These are phyloP conservation scores for Dinomys branickii DNA, from an alignment of 2,113 vertebrate species.

Conservation along the genomic window DNA sequence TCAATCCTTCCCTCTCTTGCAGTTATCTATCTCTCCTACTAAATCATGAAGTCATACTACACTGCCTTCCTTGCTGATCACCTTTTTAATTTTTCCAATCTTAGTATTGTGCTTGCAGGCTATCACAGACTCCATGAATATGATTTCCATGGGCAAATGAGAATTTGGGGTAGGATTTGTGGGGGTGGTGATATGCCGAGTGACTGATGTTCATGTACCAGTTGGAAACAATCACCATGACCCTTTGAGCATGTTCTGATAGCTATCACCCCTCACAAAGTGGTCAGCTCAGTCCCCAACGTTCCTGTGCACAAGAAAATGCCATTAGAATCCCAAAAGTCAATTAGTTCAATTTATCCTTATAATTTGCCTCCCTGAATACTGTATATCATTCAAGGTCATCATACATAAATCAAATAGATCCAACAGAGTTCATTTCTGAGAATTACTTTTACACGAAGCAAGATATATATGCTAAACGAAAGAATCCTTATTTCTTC, in stretches of 20 bases:
- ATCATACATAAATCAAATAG: background rate
- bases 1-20: background rate
- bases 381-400: background rate
- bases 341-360: background rate
- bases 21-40: background rate
- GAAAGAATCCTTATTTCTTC: background rate
- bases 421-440: background rate
- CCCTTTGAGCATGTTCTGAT: background rate
- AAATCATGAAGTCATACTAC: background rate
- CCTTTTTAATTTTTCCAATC: background rate
- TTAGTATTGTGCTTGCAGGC: background rate
- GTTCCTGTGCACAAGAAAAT: background rate
- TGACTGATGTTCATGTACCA: background rate
- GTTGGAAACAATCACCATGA: rapidly evolving
- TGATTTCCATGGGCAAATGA: background rate
- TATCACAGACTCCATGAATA: background rate
- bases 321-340: background rate
- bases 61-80: background rate
- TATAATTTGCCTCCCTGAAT: background rate
- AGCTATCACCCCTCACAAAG: background rate
- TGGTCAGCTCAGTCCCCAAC: background rate
- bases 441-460: background rate
- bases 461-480: background rate
- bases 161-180: background rate
- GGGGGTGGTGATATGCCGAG: background rate